These are phyloP conservation scores for Graphium colonna DNA, from an alignment of 2,888 invertebrate species.

Conservation along the genomic window DNA sequence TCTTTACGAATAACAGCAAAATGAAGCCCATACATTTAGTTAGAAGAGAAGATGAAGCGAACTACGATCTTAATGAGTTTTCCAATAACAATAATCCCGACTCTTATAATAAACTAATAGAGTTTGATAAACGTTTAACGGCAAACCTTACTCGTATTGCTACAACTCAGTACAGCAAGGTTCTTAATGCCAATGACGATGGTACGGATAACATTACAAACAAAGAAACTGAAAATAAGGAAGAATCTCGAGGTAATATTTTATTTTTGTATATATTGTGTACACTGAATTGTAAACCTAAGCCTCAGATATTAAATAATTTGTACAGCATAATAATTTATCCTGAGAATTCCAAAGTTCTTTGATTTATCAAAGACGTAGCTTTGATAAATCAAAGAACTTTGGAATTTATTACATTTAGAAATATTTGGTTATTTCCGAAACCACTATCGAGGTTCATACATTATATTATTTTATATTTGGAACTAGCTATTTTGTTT, in stretches of 20 bases:
- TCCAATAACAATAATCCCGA: not conserved
- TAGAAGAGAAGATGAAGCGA: not conserved
- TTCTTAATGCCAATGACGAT: slow-evolving; percentile 1
- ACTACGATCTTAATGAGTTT: not conserved
- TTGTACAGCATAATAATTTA: too few relatives aligned
- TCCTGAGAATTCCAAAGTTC: not conserved
- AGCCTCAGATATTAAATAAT: too few relatives aligned
- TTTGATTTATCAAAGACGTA: not conserved
- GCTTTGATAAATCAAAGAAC: not conserved
- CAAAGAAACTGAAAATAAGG: not conserved
- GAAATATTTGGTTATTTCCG: too few relatives aligned
- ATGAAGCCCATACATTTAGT: not conserved
- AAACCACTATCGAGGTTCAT: too few relatives aligned
- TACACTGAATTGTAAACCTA: too few relatives aligned
- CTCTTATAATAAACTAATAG: not conserved
- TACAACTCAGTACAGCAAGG: slow-evolving; percentile 4
- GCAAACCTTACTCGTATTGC: not conserved
- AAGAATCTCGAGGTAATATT: not conserved
- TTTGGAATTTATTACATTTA: too few relatives aligned
- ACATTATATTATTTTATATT: too few relatives aligned
- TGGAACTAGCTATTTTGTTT: too few relatives aligned
- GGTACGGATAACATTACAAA: not conserved
- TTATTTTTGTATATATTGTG: not conserved
- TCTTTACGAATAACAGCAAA: not conserved
- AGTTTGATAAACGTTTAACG: not conserved